These are phyloP conservation scores for Valencia hispanica DNA, from an alignment of 2,797 vertebrate species.

Conservation along the genomic window DNA sequence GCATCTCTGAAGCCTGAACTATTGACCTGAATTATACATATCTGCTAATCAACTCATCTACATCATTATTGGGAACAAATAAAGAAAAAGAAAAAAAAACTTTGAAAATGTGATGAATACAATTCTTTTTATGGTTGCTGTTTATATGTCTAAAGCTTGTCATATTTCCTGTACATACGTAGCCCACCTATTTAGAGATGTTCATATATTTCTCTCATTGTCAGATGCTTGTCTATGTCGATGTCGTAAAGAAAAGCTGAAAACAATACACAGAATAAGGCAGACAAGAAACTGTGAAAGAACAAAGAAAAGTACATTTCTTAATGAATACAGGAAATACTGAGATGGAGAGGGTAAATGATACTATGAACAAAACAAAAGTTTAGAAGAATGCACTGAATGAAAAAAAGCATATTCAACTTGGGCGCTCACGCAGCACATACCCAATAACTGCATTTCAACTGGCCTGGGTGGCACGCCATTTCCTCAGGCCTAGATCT, in stretches of 20 bases:
- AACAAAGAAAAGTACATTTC: conserved; percentile 30
- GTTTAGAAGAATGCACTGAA: conserved; percentile 53
- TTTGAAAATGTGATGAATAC: conserved; percentile 39
- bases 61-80: conserved; percentile 43
- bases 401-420: conserved; percentile 76
- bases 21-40: conserved; percentile 32
- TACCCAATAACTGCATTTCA: conserved; percentile 79
- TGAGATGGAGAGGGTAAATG: not conserved
- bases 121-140: conserved; percentile 50
- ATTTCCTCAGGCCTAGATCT: conserved; percentile 76
- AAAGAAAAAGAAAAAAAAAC: conserved; percentile 33
- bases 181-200: conserved; percentile 37
- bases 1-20: conserved; percentile 14
- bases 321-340: conserved; percentile 6
- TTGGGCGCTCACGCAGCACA: conserved; percentile 76
- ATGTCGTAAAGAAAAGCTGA: not conserved
- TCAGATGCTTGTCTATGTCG: not conserved
- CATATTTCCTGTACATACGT: conserved; percentile 46
- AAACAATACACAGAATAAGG: not conserved
- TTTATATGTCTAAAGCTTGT: conserved; percentile 32
- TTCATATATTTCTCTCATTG: conserved; percentile 32
- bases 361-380: conserved; percentile 19
- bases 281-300: conserved; percentile 8
- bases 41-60: conserved; percentile 39
- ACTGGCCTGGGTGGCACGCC: conserved; percentile 71